Base-by-base conservation (phyloP, 2,797 vertebrate genomes). In the Enteromius anoplus region DNA sequence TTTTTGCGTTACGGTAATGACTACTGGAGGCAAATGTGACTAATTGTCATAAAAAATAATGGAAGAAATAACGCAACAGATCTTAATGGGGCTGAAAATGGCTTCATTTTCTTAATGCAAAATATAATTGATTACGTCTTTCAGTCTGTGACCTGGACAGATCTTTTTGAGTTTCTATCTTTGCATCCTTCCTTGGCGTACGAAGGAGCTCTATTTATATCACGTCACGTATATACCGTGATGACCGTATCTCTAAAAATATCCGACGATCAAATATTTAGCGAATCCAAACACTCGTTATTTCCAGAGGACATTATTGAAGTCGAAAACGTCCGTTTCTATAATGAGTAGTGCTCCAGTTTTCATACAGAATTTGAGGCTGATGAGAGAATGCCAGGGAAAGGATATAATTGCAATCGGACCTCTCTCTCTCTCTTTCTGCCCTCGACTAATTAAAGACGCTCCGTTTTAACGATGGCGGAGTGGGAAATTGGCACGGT, bases 401-500 rank as follows among this genome's bases (percentile, higher is more conserved):
- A 87, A 51, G 69, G n/a, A 62, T n/a, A 17, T 84, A 82, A 85
- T 86, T 84, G 82, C 53, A 83, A 81, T 85, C 66, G 75, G 81
- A 45, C 19, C 14, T 45, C n/a, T 77, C 51, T 81, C 42, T 70
- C 42, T 62, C 5, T 72, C 42, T 62, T 3, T 72, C 17, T 75
- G 12, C 37, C 62, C 34, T 55, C 6, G 2, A 58, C 75, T 88
- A 88, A 89, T 89, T 85, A 85, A 85, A 85, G 42, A 17, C 73
- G 84, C 80, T 83, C 81, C 47, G n/a, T 55, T 29, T n/a, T 89
- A 81, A 86, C 81, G 76, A 76, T 68, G 55, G 40, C 49, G 32
- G 47, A 58, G 42, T 73, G 21, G 34, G 68, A 58, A 77, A 77
- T 80, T 51, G 58, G 70, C 66, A 75, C 10, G 26, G 5, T 66